Base-by-base conservation (phyloP, 2,888 invertebrate genomes). In the Erebia aethiops region DNA sequence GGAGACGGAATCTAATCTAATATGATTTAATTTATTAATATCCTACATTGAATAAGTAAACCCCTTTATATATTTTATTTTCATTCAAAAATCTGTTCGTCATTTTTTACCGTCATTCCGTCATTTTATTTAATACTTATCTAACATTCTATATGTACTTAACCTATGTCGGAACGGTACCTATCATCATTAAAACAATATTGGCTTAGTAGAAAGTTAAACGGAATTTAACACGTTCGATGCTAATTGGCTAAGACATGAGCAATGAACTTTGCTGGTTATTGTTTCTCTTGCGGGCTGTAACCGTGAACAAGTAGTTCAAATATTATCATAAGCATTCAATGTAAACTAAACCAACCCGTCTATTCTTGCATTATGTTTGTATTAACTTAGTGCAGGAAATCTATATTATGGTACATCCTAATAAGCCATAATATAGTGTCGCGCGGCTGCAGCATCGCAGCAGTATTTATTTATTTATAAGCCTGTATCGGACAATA, bases 161-260 rank as follows among this genome's bases (percentile, higher is more conserved):
- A 11, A 43, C 52, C 35, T 16, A 52, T 35, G 52, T 51, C 9
- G 14, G 21, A 49, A 49, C 7, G 14, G 51, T 21, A 11, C 62
- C 4, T 46, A 63, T 21, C 14, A 49, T 9, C 21, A 16, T 14
- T 21, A 69, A 66, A 73, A 75, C 82, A 83, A 82, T 80, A 81
- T 82, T 81, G 73, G 78, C 77, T 82, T 82, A 80, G 35, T 35
- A 80, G 74, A 43, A 77, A 79, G 71, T 77, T 76, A 73, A 79
- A 74, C 73, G 72, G 71, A 78, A 76, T 77, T 81, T 78, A 82
- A 81, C 81, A 82, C 81, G 77, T 80, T 74, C 70, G 70, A 69
- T 82, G 82, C 76, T 86, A 85, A 86, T 84, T 82, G 72, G 78
- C 74, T 75, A 67, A 72, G 75, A 74, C 73, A 73, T 64, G 67